Evolutionary conservation across 2,888 invertebrate species (phyloP), one percentile per base, ranked within the genome.

Genomic region (Cheilosia variabilis): DNA sequence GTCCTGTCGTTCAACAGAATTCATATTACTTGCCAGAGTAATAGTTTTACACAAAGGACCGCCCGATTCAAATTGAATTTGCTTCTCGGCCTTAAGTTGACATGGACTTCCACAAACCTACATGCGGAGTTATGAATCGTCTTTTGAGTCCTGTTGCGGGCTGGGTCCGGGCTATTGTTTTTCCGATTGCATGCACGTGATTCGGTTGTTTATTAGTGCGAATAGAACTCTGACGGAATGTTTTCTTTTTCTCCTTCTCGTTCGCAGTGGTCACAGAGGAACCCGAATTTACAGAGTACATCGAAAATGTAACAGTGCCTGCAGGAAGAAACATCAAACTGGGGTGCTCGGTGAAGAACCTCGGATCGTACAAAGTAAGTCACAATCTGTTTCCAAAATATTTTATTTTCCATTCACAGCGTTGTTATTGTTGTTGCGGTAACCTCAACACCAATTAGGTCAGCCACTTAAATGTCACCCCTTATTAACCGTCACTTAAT

Each of bases 231-330:
- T 68, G 45, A 52, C 58, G 22, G 9, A 60, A 22, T 63, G 37
- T 68, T 43, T 52, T 43, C 45, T 27, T 60, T 27, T 47, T 62
- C 13, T 77, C 45, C 75, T 60, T 62, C 43, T 89, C 93, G 93
- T 92, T 95, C 95, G 82, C 94, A 96, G 92, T 88, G 87, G 94
- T 96, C 89, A 94, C 95, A 88, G 96, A 96, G 91, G 97, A 97
- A 93, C 98, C 98, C 45, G 97, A 97, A 93, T 98, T 98, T 93
- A 95, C 96, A 86, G 97, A 97, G 92, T 95, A 96, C 90, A 97
- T 98, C 91, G 96, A 97, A 93, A 98, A 98, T 93, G 96, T 97
- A 90, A 98, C 97, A 84, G 97, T 92, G 90, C 93, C 92, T 90
- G 97, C 97, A 83, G 98, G 98, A 88, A 94, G 97, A 88, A 97